phyloP scores from a whole-genome alignment of 2,113 vertebrate species.

The Upupa epops region DNA sequence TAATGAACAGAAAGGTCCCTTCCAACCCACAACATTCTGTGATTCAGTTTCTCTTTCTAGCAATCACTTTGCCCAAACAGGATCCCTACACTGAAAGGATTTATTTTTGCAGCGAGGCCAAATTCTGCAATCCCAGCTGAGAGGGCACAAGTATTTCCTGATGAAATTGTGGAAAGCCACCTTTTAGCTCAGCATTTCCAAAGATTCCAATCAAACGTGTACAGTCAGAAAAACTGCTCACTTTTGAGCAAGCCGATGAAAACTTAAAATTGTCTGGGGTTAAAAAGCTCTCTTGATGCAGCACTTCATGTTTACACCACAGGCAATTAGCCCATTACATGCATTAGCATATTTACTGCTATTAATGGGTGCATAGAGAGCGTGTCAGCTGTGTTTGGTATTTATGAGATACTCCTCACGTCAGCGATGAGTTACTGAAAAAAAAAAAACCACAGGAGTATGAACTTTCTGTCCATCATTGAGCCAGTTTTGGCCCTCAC shows the following conservation, averaged over 20 bases:
- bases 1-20: conserved; percentile 6
- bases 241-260: not conserved
- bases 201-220: not conserved
- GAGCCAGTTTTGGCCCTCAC: not conserved
- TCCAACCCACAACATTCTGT: no score
- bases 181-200: not conserved
- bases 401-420: not conserved
- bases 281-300: not conserved
- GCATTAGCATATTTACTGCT: not conserved
- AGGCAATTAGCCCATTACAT: not conserved
- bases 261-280: not conserved
- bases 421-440: not conserved
- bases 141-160: not conserved
- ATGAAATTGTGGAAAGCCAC: not conserved
- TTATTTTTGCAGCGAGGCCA: not conserved
- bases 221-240: fast-evolving
- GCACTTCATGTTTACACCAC: not conserved
- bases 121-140: not conserved
- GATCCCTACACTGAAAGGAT: not conserved
- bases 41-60: not conserved
- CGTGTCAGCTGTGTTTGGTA: not conserved
- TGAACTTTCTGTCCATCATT: not conserved
- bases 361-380: not conserved
- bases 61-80: not conserved
- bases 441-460: not conserved